Evolutionary conservation across 1,140 invertebrate species (phyloP).

Genomic region (Zaprionus davidi): DNA sequence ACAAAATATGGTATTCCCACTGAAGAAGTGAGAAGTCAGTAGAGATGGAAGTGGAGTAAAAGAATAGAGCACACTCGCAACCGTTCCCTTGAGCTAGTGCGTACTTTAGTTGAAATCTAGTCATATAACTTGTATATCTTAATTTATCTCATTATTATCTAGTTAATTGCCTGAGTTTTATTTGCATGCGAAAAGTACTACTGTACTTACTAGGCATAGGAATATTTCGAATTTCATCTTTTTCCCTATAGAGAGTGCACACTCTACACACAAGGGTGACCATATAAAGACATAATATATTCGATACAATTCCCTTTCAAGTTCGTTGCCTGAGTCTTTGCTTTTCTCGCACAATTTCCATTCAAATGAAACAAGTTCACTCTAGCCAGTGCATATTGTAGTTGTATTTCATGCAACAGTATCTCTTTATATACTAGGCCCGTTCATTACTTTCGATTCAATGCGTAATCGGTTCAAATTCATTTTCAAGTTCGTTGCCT

Average conservation of each 20-base stretch:
- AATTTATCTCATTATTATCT: too few relatives aligned
- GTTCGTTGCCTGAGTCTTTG: background rate
- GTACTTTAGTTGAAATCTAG: background rate
- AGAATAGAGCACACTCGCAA: too few relatives aligned
- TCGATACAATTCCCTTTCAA: background rate
- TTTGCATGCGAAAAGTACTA: background rate
- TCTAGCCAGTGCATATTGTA: background rate
- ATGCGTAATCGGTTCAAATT: background rate
- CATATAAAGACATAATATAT: background rate
- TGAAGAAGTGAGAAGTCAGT: background rate
- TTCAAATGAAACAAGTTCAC: background rate
- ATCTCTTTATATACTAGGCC: background rate
- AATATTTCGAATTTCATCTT: too few relatives aligned
- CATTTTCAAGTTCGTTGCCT: constrained; percentile 47
- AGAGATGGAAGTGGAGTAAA: too few relatives aligned
- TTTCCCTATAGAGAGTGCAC: background rate
- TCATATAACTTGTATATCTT: background rate
- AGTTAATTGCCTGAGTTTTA: background rate
- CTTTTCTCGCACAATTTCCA: background rate
- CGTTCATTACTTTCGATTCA: constrained; percentile 1
- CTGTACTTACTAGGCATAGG: too few relatives aligned
- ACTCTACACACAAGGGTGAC: too few relatives aligned
- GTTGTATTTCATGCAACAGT: background rate
- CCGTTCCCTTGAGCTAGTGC: background rate
- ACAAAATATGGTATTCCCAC: background rate